Evolutionary conservation across 2,113 vertebrate genomes (phyloP).

Genomic region (human (Homo sapiens)): DNA sequence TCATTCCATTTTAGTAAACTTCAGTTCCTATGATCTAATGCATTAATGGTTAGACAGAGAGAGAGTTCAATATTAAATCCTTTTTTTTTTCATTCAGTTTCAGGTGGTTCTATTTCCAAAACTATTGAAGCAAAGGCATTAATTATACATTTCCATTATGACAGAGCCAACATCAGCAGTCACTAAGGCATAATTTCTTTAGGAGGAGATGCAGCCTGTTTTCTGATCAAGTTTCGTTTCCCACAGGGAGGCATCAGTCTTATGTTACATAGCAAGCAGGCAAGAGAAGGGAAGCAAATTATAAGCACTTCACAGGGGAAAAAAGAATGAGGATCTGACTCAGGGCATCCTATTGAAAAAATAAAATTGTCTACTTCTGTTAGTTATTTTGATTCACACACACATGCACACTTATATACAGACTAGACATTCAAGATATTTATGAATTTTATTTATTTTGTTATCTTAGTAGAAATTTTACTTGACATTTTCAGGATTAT

Average conservation of each 20-base stretch:
- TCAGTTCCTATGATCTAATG: not conserved
- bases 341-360: conserved; percentile 65
- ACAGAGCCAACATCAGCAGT: conserved; percentile 83
- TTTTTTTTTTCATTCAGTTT: conserved; percentile 74
- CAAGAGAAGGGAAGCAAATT: conserved; percentile 82
- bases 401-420: not conserved
- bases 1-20: conserved; percentile 39
- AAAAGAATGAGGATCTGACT: conserved; percentile 66
- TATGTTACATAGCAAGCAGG: conserved; percentile 85
- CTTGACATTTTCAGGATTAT: not conserved
- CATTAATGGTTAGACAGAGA: conserved; percentile 37
- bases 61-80: conserved; percentile 65
- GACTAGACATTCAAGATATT: conserved; percentile 27
- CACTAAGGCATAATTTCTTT: conserved; percentile 86
- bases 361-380: conserved; percentile 64
- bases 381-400: conserved; percentile 6
- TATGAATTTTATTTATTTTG: conserved; percentile 11
- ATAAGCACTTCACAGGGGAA: conserved; percentile 75
- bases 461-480: not conserved
- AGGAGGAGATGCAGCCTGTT: conserved; percentile 83
- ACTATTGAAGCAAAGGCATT: conserved; percentile 81
- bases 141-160: conserved; percentile 86
- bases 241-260: conserved; percentile 84
- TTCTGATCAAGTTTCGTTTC: conserved; percentile 85
- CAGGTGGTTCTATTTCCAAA: conserved; percentile 81